phyloP scores from a whole-genome alignment of 2,888 invertebrate species.

The Nebria brevicollis region DNA sequence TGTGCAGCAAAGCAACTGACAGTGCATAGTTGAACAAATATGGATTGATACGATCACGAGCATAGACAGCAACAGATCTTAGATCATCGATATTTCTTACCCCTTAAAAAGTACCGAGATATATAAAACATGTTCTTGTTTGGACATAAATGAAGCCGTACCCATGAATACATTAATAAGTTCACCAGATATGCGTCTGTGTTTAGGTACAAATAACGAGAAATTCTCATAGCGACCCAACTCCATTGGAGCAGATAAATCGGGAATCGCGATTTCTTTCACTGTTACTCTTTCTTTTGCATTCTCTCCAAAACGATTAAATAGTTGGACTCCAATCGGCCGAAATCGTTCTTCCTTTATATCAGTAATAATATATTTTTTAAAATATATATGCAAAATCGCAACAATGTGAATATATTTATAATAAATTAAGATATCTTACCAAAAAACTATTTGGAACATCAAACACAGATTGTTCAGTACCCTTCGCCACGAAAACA shows the following conservation, averaged over 20 bases:
- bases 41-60: conserved; percentile 80
- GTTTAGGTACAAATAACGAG: conserved; percentile 78
- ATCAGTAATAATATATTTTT: conserved; percentile 29
- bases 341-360: conserved; percentile 67
- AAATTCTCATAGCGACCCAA: conserved; percentile 73
- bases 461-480: conserved; percentile 69
- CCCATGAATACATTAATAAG: conserved; percentile 77
- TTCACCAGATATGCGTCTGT: conserved; percentile 75
- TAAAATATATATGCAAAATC: not conserved
- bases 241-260: conserved; percentile 67
- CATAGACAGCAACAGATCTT: conserved; percentile 74
- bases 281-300: conserved; percentile 67
- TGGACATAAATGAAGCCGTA: conserved; percentile 55
- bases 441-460: conserved; percentile 72
- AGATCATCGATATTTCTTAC: conserved; percentile 78
- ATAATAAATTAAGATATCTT: conserved; percentile 55
- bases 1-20: conserved; percentile 80
- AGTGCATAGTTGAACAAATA: conserved; percentile 83
- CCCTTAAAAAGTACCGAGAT: conserved; percentile 60
- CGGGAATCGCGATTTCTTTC: conserved; percentile 66
- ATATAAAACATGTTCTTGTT: too few relatives aligned
- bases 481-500: conserved; percentile 71
- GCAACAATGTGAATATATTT: not conserved
- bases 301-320: conserved; percentile 70
- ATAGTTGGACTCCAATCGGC: conserved; percentile 68